phyloP scores from a whole-genome alignment of 30 jellyfish, hydroid and myxozoan species.

The Euphysa ruthae region DNA sequence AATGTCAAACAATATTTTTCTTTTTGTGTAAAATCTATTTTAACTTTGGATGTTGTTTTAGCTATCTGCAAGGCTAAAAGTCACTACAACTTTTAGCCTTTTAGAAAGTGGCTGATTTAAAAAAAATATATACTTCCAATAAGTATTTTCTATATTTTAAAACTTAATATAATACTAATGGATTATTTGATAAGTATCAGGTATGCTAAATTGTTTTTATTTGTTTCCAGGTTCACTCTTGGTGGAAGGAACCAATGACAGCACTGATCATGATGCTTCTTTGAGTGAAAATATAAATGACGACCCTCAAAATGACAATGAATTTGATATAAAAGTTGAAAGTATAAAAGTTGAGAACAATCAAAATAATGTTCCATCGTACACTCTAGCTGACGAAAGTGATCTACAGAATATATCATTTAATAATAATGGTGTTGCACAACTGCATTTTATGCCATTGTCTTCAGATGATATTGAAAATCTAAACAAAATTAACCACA shows the following conservation, averaged over 20 bases:
- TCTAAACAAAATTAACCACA: conserved; percentile 14
- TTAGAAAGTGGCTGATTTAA: no score
- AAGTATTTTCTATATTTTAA: no score
- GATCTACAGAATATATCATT: conserved; percentile 3
- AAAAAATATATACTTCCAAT: no score
- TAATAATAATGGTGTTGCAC: conserved; percentile 19
- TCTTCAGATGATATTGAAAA: conserved; percentile 10
- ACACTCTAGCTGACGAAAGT: neutral
- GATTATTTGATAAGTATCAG: no score
- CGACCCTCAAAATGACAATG: conserved; percentile 7
- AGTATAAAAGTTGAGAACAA: conserved; percentile 1
- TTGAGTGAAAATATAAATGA: neutral
- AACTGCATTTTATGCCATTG: conserved; percentile 16
- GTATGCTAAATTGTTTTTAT: neutral
- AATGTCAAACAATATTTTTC: no score
- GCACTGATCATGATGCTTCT: neutral
- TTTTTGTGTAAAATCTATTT: no score
- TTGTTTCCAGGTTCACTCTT: neutral
- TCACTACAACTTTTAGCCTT: no score
- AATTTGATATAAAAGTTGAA: conserved; percentile 29
- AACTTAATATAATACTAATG: no score
- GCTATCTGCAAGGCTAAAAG: no score
- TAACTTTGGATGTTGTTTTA: no score
- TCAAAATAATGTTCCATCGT: neutral
- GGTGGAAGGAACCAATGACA: neutral